Conservation (phyloP, 2,113 vertebrate genomes). For the Piprites chloris region DNA sequence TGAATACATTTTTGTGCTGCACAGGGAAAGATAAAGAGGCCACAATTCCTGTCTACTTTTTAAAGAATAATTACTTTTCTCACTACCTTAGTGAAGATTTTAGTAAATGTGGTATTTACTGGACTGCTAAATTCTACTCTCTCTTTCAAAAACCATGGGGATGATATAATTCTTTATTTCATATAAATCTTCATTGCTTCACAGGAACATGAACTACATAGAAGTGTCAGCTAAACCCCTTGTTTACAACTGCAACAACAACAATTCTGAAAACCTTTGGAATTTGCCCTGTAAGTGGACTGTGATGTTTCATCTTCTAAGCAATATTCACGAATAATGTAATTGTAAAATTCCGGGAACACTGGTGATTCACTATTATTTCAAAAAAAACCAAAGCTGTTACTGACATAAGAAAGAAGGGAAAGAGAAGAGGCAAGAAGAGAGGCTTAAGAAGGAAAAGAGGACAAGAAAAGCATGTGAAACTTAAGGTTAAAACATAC, state of each 20-base stretch:
- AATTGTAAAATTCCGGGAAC: not conserved
- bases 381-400: not conserved
- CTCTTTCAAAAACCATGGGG: slow-evolving; percentile 22
- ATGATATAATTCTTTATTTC: slow-evolving; percentile 7
- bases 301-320: slow-evolving; percentile 31
- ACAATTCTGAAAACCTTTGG: slow-evolving; percentile 49
- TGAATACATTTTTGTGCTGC: slow-evolving; percentile 28
- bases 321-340: not conserved
- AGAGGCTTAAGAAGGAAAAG: not conserved
- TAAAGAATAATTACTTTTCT: slow-evolving; percentile 10
- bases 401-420: not conserved
- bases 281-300: slow-evolving; percentile 41
- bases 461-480: not conserved
- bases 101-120: slow-evolving; percentile 8
- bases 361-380: not conserved
- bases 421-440: not conserved
- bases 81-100: not conserved
- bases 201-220: not conserved
- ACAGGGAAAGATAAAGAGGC: slow-evolving; percentile 24
- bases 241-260: not conserved
- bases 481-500: not conserved
- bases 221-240: not conserved
- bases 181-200: not conserved
- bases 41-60: slow-evolving; percentile 9
- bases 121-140: not conserved